Evolutionary conservation across 2,113 vertebrate species (phyloP), one percentile per base, ranked within the genome.

Genomic region (Chionis minor): DNA sequence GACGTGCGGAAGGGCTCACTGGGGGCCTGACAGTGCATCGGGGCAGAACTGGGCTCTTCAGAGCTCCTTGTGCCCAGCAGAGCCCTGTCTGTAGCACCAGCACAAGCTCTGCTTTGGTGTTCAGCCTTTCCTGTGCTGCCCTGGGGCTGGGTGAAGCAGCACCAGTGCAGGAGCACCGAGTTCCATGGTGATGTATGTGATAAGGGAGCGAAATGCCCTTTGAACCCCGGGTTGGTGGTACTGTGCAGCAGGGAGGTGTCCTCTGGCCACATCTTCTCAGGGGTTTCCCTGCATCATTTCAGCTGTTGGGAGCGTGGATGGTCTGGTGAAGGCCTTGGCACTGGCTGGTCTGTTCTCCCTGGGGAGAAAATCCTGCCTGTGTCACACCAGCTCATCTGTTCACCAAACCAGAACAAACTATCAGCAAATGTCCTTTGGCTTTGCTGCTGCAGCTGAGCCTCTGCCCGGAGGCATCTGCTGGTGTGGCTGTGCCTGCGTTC

Each of bases 1-100:
- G 32, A 45, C 21, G 42, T 1, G 0, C 22, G 52, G 56, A 30
- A 45, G 62, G n/a, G 32, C 8, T 51, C 62, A 7, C 7, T 22
- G 32, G 10, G 20, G n/a, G 35, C 15, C 27, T 69, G 69, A 18
- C 2, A 5, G 26, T 4, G 3, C 49, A 1, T 4, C 0, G 2
- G n/a, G 38, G 15, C 61, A 44, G n/a, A 42, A 33, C 8, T 32
- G 49, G 56, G 24, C 19, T 52, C 22, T 52, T 28, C n/a, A 51
- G 14, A 54, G 24, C 42, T 59, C 27, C 51, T 32, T 20, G 33
- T 35, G 11, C 66, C 32, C 77, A 47, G 35, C 45, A 28, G 4
- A 62, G n/a, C 28, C 35, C 27, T 26, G 49, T 4, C 42, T n/a
- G 40, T 17, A 24, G 70, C 71, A 7, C 42, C 3, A 4, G 49